Evolutionary conservation across 2,888 invertebrate genomes (phyloP).

Genomic region (Prosapia bicincta): DNA sequence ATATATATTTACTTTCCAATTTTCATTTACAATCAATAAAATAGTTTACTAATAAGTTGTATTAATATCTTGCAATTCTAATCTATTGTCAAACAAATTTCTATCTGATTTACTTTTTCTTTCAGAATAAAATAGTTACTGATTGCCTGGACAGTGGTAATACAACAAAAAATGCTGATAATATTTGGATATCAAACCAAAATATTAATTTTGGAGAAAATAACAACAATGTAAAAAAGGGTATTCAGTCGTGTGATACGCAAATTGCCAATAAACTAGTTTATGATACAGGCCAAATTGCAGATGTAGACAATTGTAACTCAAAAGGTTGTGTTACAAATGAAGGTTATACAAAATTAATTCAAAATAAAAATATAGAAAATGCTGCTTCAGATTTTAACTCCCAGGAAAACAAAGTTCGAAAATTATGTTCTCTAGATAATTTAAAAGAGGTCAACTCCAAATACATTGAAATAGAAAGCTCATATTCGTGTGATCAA

Average conservation of each 20-base stretch:
- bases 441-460: slow-evolving; percentile 23
- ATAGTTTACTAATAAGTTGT: no score
- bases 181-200: slow-evolving; percentile 37
- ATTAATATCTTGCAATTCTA: no score
- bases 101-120: no score
- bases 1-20: no score
- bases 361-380: slow-evolving; percentile 4
- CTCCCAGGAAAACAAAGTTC: not conserved
- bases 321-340: slow-evolving; percentile 6
- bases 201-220: not conserved
- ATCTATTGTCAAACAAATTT: no score
- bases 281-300: slow-evolving; percentile 11
- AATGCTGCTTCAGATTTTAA: not conserved
- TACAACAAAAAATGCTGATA: slow-evolving; percentile 40
- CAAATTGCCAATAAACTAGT: not conserved
- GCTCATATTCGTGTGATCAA: slow-evolving; percentile 35
- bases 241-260: not conserved
- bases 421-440: slow-evolving; percentile 24
- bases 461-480: slow-evolving; percentile 31
- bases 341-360: slow-evolving; percentile 9
- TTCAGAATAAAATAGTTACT: not conserved
- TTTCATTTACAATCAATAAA: no score
- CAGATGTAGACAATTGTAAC: slow-evolving; percentile 7
- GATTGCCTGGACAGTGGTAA: slow-evolving; percentile 41
- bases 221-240: slow-evolving; percentile 5